phyloP scores from a whole-genome alignment of 2,888 invertebrate species.

The Allacma fusca region DNA sequence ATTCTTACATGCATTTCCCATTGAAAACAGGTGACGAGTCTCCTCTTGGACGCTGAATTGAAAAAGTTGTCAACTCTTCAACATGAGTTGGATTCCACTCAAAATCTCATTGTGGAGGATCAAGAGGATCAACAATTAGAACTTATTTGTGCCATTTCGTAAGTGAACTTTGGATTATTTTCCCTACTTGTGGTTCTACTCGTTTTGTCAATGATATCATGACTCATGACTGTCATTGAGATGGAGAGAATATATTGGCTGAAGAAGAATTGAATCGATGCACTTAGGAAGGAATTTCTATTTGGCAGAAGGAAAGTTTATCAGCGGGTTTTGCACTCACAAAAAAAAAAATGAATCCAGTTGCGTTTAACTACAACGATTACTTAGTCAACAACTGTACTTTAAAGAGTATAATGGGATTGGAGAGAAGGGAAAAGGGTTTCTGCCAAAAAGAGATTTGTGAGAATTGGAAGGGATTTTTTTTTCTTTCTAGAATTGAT shows the following conservation, averaged over 20 bases:
- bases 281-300: too few relatives aligned
- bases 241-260: too few relatives aligned
- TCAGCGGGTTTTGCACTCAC: too few relatives aligned
- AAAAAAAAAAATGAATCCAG: too few relatives aligned
- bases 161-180: conserved; percentile 64
- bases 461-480: neutral
- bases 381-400: too few relatives aligned
- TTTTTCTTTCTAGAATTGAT: neutral
- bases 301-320: too few relatives aligned
- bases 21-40: conserved; percentile 71
- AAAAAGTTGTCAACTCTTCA: conserved; percentile 73
- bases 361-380: too few relatives aligned
- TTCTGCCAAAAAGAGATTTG: neutral
- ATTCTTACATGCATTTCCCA: neutral
- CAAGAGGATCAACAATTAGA: conserved; percentile 74
- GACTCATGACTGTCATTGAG: too few relatives aligned
- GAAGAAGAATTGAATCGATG: too few relatives aligned
- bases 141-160: conserved; percentile 73
- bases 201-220: too few relatives aligned
- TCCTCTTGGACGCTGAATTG: conserved; percentile 74
- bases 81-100: conserved; percentile 71
- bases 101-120: conserved; percentile 66
- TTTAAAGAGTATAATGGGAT: too few relatives aligned
- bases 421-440: too few relatives aligned
- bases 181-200: neutral